A percentile compares a stretch with the other conserved stretches of the same genome.
These are phyloP conservation scores for Dicyrtoma fusca DNA, from an alignment of 2,888 invertebrate genomes.

Conservation along the genomic window DNA sequence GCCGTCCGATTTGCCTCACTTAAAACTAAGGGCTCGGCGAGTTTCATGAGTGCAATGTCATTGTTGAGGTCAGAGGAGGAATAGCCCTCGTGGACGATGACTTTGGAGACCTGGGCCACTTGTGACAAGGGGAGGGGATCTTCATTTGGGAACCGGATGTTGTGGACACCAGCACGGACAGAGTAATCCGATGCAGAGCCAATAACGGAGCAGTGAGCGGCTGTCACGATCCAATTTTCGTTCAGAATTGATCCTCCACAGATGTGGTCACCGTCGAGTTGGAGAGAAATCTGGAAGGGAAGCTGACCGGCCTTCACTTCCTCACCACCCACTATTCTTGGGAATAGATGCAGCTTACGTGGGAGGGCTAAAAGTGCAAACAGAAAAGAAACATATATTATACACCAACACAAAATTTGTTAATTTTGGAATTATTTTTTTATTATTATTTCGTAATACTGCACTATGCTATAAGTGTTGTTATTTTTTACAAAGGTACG, in stretches of 20 bases:
- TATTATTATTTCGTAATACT: no score
- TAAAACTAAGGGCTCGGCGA: background rate
- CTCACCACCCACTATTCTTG: slow-evolving; percentile 32
- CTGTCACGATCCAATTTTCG: slow-evolving; percentile 29
- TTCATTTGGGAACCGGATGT: slow-evolving; percentile 11
- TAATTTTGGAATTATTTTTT: no score
- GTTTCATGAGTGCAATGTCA: slow-evolving; percentile 29
- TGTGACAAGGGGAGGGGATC: background rate
- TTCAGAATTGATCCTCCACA: slow-evolving; percentile 35
- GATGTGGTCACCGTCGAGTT: background rate
- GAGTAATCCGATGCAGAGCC: background rate
- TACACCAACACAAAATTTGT: no score
- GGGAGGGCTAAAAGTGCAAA: background rate
- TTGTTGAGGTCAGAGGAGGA: background rate
- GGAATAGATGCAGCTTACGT: background rate
- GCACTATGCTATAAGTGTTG: no score
- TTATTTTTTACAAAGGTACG: no score
- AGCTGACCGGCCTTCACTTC: background rate
- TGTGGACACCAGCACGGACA: slow-evolving; percentile 26
- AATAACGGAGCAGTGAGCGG: slow-evolving; percentile 27
- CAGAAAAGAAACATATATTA: no score
- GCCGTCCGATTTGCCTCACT: slow-evolving; percentile 8
- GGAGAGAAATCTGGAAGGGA: slow-evolving; percentile 27
- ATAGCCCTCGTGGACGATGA: slow-evolving; percentile 16
- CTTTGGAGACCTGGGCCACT: background rate